Conservation (phyloP, 1,140 invertebrate species). For the Philotrypesis tridentata region DNA sequence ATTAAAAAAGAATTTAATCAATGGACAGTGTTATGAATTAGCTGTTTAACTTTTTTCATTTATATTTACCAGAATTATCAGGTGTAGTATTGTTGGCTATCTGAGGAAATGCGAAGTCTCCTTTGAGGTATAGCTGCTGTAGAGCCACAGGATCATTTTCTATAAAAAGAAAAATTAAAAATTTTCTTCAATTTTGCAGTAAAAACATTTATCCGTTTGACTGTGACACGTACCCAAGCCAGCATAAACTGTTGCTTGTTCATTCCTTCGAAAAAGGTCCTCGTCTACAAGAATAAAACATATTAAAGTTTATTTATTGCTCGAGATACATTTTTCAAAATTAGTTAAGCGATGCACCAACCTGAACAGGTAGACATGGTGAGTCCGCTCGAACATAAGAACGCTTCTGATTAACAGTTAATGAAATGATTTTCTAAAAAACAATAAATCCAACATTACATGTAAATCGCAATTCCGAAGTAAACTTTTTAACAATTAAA, state of each 20-base stretch:
- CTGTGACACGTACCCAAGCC: neutral
- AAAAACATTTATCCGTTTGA: neutral
- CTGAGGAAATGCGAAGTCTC: conserved; percentile 7
- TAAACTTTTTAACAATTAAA: neutral
- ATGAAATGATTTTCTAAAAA: conserved; percentile 28
- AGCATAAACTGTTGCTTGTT: conserved; percentile 12
- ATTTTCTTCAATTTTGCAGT: neutral
- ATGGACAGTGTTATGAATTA: neutral
- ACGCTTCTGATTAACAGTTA: neutral
- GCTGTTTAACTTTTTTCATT: too few relatives aligned
- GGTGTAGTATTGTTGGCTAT: neutral
- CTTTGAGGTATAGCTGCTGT: conserved; percentile 23
- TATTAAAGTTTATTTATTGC: neutral
- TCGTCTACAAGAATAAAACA: conserved; percentile 21
- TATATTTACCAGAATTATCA: conserved; percentile 21
- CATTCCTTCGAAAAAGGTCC: conserved; percentile 28
- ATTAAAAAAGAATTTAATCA: neutral
- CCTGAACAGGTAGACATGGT: conserved; percentile 29
- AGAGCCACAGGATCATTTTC: neutral
- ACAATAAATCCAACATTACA: neutral
- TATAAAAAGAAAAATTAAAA: neutral
- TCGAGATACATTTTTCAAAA: neutral
- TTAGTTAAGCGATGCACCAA: neutral
- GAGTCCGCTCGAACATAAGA: neutral
- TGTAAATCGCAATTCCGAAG: neutral